Percentiles rank a stretch among this genome's conserved stretches.
Conservation (phyloP, 2,888 invertebrate genomes). For the Protula sp. region DNA sequence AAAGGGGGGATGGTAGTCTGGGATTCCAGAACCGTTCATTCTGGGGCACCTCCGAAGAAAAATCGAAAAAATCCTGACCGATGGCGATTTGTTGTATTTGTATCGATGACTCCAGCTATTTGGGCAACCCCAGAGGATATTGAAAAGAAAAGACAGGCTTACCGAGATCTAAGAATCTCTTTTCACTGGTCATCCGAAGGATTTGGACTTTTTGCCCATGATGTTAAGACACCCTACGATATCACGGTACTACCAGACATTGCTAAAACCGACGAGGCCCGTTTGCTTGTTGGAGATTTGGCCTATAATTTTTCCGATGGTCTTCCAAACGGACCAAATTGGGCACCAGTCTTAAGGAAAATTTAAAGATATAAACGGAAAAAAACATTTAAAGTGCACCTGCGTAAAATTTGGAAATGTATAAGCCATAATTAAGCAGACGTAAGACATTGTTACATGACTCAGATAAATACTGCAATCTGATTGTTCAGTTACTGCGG, state of each 20-base stretch:
- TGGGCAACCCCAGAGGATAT: slow-evolving; percentile 34
- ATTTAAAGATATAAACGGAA: too few relatives aligned
- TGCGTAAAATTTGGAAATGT: too few relatives aligned
- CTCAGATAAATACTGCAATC: too few relatives aligned
- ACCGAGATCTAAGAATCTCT: slow-evolving; percentile 26
- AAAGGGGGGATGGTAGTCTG: slow-evolving; percentile 43
- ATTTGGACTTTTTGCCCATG: slow-evolving; percentile 19
- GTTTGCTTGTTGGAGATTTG: slow-evolving; percentile 8
- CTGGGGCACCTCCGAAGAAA: slow-evolving; percentile 32
- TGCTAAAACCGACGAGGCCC: slow-evolving; percentile 26
- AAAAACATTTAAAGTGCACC: too few relatives aligned
- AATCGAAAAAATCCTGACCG: slow-evolving; percentile 30
- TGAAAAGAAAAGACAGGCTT: slow-evolving; percentile 31
- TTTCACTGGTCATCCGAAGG: slow-evolving; percentile 39
- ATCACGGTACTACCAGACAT: slow-evolving; percentile 23
- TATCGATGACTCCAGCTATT: slow-evolving; percentile 39
- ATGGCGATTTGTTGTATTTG: slow-evolving; percentile 40
- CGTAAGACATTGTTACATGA: too few relatives aligned
- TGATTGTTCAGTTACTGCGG: too few relatives aligned
- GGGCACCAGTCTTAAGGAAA: too few relatives aligned
- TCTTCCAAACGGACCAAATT: slow-evolving; percentile 11
- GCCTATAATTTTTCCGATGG: slow-evolving; percentile 16
- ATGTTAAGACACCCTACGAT: slow-evolving; percentile 5
- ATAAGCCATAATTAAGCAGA: too few relatives aligned
- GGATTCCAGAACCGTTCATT: slow-evolving; percentile 43